Evolutionary conservation across 2,888 invertebrate species (phyloP).

Genomic region (Campopleginae sp.): DNA sequence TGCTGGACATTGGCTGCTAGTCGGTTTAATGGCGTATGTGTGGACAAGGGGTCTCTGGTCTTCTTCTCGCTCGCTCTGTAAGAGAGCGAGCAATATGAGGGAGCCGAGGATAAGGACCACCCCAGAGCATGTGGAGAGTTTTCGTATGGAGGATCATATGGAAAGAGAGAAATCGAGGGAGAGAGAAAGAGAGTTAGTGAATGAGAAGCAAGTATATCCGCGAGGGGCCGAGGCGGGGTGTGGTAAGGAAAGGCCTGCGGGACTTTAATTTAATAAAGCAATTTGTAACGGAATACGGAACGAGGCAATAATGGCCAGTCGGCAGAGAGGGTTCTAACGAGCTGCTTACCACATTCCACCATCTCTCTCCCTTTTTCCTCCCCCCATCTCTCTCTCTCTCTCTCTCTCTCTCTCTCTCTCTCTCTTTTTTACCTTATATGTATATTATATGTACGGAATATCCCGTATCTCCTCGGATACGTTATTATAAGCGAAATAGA

Average conservation of each 20-base stretch:
- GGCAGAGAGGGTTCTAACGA: slow-evolving; percentile 83
- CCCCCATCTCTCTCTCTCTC: slow-evolving; percentile 22
- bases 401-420: slow-evolving; percentile 49
- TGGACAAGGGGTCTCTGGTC: slow-evolving; percentile 52
- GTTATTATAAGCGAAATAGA: slow-evolving; percentile 55
- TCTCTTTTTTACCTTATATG: slow-evolving; percentile 51
- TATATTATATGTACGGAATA: slow-evolving; percentile 53
- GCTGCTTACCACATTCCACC: slow-evolving; percentile 83
- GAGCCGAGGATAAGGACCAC: slow-evolving; percentile 48
- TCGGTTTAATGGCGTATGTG: slow-evolving; percentile 61
- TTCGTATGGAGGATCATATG: slow-evolving; percentile 9
- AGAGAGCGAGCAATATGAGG: slow-evolving; percentile 22
- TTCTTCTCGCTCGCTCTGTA: slow-evolving; percentile 13
- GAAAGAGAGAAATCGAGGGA: slow-evolving; percentile 21
- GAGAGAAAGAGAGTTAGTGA: slow-evolving; percentile 53
- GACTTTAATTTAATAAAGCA: slow-evolving; percentile 84
- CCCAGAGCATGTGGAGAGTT: slow-evolving; percentile 29
- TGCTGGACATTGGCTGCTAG: slow-evolving; percentile 46
- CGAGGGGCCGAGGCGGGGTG: slow-evolving; percentile 69
- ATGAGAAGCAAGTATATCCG: slow-evolving; percentile 53
- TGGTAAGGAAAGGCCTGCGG: slow-evolving; percentile 78
- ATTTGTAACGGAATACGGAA: slow-evolving; percentile 85
- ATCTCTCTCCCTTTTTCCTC: slow-evolving; percentile 63
- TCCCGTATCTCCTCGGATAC: slow-evolving; percentile 57
- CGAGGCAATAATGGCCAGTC: slow-evolving; percentile 84